Percentiles rank a stretch among this genome's conserved stretches.
Conservation (phyloP, 2,797 vertebrate species). For the Alcedo quadribrachys region DNA sequence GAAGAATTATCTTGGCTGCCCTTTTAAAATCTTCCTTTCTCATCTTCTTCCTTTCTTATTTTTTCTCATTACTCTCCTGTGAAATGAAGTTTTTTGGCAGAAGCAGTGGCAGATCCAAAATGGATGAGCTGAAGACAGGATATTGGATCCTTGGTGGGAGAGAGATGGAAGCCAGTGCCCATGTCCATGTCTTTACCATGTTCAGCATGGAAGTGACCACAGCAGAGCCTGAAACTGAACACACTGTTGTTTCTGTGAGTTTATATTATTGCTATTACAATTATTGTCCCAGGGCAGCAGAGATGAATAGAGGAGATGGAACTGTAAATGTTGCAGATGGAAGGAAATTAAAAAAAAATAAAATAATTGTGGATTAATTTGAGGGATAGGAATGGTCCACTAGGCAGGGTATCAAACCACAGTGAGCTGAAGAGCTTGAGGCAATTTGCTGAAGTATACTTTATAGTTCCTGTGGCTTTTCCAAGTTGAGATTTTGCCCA, state of each 20-base stretch:
- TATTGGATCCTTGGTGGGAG: background rate
- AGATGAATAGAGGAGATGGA: background rate
- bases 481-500: conserved; percentile 19
- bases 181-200: background rate
- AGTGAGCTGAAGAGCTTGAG: conserved; percentile 43
- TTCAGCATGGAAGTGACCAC: conserved; percentile 3
- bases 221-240: conserved; percentile 2
- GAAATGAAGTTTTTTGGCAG: conserved; percentile 57
- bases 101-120: conserved; percentile 11
- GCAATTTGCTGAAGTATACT: conserved; percentile 46
- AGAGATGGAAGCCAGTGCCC: background rate
- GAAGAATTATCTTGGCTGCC: conserved; percentile 40
- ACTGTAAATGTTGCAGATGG: conserved; percentile 24
- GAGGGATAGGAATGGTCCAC: conserved; percentile 21
- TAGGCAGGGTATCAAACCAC: conserved; percentile 63
- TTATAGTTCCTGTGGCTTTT: conserved; percentile 58
- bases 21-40: conserved; percentile 52
- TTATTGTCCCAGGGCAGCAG: background rate
- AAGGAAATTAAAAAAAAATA: conserved; percentile 18
- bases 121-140: conserved; percentile 40
- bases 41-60: conserved; percentile 10
- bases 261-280: background rate
- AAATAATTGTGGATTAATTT: conserved; percentile 29
- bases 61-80: conserved; percentile 22
- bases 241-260: conserved; percentile 9